Percentiles rank a stretch among this genome's conserved stretches.
phyloP scores from a whole-genome alignment of 1,140 invertebrate species.

The Drosophila trapezifrons region DNA sequence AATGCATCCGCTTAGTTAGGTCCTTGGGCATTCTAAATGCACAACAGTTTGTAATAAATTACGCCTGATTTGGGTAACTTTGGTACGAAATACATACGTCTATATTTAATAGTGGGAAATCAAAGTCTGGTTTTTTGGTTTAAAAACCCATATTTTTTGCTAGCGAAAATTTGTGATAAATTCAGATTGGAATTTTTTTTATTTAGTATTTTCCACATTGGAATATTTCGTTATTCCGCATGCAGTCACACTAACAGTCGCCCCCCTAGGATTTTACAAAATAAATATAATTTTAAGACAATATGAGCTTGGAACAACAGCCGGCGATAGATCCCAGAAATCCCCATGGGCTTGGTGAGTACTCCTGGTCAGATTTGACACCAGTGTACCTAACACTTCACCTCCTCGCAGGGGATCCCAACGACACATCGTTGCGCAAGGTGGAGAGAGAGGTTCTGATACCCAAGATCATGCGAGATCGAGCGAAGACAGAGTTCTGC shows the following conservation, averaged over 20 bases:
- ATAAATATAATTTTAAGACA: slow-evolving; percentile 40
- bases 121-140: neutral
- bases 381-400: neutral
- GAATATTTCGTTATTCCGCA: neutral
- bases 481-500: slow-evolving; percentile 91
- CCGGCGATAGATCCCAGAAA: slow-evolving; percentile 56
- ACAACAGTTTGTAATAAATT: slow-evolving; percentile 51
- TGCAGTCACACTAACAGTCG: slow-evolving; percentile 44
- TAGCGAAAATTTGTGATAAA: no score
- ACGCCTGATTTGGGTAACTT: slow-evolving; percentile 46
- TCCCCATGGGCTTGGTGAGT: slow-evolving; percentile 76
- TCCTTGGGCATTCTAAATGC: slow-evolving; percentile 69
- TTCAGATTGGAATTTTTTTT: neutral
- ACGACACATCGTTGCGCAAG: slow-evolving; percentile 91
- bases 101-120: neutral
- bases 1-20: slow-evolving; percentile 62
- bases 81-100: slow-evolving; percentile 32
- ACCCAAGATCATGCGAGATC: slow-evolving; percentile 93
- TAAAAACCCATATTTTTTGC: neutral
- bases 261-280: slow-evolving; percentile 18
- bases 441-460: slow-evolving; percentile 94
- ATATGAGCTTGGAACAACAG: slow-evolving; percentile 55
- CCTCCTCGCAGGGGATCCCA: slow-evolving; percentile 90
- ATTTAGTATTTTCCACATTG: neutral
- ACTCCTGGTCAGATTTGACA: neutral